Percentiles rank a stretch among this genome's conserved stretches.
Evolutionary conservation across 2,888 invertebrate genomes (phyloP).

Genomic region (Drosophila subsilvestris): DNA sequence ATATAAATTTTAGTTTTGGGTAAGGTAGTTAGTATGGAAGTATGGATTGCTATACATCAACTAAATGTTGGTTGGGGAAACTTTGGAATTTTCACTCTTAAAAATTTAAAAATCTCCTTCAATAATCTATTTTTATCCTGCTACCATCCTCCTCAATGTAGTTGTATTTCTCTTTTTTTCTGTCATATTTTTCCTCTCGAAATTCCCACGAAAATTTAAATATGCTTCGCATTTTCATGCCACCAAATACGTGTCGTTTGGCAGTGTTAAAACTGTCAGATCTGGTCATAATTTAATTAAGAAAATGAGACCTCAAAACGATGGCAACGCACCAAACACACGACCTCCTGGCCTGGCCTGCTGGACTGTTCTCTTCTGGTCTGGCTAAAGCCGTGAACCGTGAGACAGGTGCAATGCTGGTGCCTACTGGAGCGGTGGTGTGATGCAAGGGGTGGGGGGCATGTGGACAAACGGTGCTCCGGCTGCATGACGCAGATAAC

Average conservation of each 20-base stretch:
- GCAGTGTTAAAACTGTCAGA: constrained; percentile 61
- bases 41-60: no score
- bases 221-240: constrained; percentile 21
- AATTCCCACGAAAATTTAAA: constrained; percentile 14
- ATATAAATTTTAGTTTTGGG: background rate
- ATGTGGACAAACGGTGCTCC: constrained; percentile 42
- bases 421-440: constrained; percentile 7
- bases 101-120: no score
- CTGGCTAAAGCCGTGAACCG: constrained; percentile 30
- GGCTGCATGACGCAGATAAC: constrained; percentile 72
- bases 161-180: background rate
- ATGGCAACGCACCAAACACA: constrained; percentile 28
- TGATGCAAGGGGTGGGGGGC: constrained; percentile 20
- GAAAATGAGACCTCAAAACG: constrained; percentile 78
- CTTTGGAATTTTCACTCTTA: no score
- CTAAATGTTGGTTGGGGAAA: no score
- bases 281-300: constrained; percentile 75
- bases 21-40: no score
- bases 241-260: constrained; percentile 16
- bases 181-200: background rate
- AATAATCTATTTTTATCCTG: no score
- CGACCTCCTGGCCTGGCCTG: constrained; percentile 24
- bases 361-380: constrained; percentile 57
- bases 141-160: background rate
- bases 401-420: constrained; percentile 39